Evolutionary conservation across 1,140 invertebrate genomes (phyloP).

Genomic region (Rhyacophila brunnea): DNA sequence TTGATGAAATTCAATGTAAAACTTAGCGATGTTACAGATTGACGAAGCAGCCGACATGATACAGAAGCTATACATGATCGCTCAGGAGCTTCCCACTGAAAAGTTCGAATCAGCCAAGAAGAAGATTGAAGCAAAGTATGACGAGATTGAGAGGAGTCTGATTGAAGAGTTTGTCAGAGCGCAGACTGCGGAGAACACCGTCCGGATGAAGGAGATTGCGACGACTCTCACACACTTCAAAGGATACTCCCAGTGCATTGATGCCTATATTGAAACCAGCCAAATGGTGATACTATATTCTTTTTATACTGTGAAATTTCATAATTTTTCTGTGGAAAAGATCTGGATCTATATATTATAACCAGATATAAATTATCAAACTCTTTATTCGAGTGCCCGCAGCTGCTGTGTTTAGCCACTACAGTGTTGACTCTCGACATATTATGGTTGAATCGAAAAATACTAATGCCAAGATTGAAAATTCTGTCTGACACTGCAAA

Average conservation of each 20-base stretch:
- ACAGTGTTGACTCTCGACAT: too few species aligned
- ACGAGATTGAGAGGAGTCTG: conserved; percentile 88
- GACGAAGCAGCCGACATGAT: conserved; percentile 98
- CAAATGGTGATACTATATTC: conserved; percentile 69
- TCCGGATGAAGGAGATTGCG: conserved; percentile 92
- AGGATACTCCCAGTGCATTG: conserved; percentile 92
- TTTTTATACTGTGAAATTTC: too few species aligned
- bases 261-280: conserved; percentile 96
- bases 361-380: too few species aligned
- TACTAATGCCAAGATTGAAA: too few species aligned
- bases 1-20: too few species aligned
- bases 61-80: conserved; percentile 93
- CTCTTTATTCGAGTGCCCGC: too few species aligned
- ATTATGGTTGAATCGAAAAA: too few species aligned
- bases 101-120: conserved; percentile 88
- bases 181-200: conserved; percentile 78
- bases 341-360: too few species aligned
- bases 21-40: conserved; percentile 66
- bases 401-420: too few species aligned
- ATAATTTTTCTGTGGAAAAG: too few species aligned
- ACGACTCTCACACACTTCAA: conserved; percentile 92
- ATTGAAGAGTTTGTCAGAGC: conserved; percentile 95
- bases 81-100: conserved; percentile 86
- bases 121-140: conserved; percentile 92
- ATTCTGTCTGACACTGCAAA: too few species aligned